Evolutionary conservation across 2,888 invertebrate genomes (phyloP).

Genomic region (Ichneumoninae sp.): DNA sequence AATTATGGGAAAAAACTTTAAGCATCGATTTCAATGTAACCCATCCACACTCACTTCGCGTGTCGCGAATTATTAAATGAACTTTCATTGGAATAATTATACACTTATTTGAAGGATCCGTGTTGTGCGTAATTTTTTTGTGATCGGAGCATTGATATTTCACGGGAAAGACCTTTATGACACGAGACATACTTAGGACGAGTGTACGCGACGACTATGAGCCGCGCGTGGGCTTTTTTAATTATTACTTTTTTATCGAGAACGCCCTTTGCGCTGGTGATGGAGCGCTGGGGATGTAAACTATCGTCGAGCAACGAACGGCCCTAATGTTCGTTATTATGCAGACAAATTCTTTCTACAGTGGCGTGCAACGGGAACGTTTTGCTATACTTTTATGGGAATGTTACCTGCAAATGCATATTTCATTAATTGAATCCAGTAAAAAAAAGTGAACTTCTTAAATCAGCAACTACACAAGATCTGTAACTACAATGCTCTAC

Average conservation of each 20-base stretch:
- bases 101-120: not conserved
- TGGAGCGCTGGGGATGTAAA: not conserved
- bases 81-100: not conserved
- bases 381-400: not conserved
- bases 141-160: conserved; percentile 1
- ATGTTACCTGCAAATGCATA: conserved; percentile 7
- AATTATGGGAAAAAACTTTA: not conserved
- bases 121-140: not conserved
- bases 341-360: not conserved
- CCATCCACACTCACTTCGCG: not conserved
- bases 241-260: not conserved
- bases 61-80: conserved; percentile 4
- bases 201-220: not conserved
- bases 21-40: not conserved
- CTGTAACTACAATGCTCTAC: conserved; percentile 15
- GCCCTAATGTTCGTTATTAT: not conserved
- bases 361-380: not conserved
- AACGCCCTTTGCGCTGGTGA: not conserved
- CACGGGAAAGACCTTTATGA: not conserved
- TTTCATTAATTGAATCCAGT: not conserved
- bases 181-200: not conserved
- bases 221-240: not conserved
- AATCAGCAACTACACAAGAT: conserved; percentile 18
- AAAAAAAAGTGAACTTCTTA: not conserved
- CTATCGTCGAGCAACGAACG: not conserved